Evolutionary conservation across 1,140 invertebrate species (phyloP).

Genomic region (Trialeurodes vaporariorum): DNA sequence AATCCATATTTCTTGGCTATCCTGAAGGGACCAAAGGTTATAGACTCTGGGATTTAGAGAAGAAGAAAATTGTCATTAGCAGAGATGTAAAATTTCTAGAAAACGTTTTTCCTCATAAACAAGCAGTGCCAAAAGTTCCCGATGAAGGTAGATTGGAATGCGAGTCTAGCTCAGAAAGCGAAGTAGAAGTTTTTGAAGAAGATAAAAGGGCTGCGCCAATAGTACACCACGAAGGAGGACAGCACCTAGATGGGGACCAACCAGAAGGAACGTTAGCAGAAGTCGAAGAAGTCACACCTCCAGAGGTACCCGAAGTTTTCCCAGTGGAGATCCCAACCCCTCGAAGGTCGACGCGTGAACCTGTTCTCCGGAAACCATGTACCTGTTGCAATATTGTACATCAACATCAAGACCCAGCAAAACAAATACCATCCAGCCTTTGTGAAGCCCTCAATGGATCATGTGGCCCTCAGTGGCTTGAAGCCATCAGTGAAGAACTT

Average conservation of each 20-base stretch:
- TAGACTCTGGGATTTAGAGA: slow-evolving; percentile 26
- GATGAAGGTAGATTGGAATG: slow-evolving; percentile 3
- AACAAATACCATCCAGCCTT: not conserved
- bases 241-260: not conserved
- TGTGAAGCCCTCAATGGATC: not conserved
- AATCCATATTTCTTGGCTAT: slow-evolving; percentile 31
- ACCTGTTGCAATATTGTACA: not conserved
- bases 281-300: not conserved
- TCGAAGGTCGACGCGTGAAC: not conserved
- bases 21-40: slow-evolving; percentile 28
- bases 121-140: not conserved
- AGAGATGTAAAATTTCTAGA: slow-evolving; percentile 15
- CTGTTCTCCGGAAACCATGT: not conserved
- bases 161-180: not conserved
- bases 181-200: slow-evolving; percentile 3
- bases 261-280: not conserved
- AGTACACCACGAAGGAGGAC: not conserved
- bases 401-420: not conserved
- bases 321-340: not conserved
- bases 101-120: slow-evolving; percentile 3
- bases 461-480: not conserved
- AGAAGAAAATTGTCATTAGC: slow-evolving; percentile 24
- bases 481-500: slow-evolving; percentile 18
- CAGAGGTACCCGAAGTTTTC: not conserved
- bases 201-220: not conserved